Conservation (phyloP, 2,113 vertebrate genomes). For the Vombatus ursinus region DNA sequence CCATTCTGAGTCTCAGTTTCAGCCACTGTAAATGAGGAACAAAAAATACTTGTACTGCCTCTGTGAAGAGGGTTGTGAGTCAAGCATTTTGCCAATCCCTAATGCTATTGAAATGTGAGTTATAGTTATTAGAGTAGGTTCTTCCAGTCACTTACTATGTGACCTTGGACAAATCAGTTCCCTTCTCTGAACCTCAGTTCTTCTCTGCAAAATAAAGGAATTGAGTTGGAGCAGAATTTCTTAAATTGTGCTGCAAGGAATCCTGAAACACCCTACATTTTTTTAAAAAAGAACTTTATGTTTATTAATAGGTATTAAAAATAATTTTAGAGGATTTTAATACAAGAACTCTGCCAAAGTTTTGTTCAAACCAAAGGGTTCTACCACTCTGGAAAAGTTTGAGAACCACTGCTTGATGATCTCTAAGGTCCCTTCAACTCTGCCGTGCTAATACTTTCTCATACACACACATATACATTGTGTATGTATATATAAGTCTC, state of each 20-base stretch:
- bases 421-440: background rate
- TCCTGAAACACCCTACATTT: background rate
- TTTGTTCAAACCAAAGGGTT: too few species aligned
- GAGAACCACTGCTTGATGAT: background rate
- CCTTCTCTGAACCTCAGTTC: background rate
- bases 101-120: background rate
- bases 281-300: background rate
- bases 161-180: background rate
- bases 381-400: background rate
- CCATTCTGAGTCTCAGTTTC: background rate
- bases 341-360: too few species aligned
- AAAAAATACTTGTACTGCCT: background rate
- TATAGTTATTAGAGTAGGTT: background rate
- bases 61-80: background rate
- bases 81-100: background rate
- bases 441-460: background rate
- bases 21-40: background rate
- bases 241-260: background rate
- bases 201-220: background rate
- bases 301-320: background rate
- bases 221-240: background rate
- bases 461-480: background rate
- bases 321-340: background rate
- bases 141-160: background rate
- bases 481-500: background rate